Conservation (phyloP, 2,113 vertebrate species). For the Miniopterus natalensis region DNA sequence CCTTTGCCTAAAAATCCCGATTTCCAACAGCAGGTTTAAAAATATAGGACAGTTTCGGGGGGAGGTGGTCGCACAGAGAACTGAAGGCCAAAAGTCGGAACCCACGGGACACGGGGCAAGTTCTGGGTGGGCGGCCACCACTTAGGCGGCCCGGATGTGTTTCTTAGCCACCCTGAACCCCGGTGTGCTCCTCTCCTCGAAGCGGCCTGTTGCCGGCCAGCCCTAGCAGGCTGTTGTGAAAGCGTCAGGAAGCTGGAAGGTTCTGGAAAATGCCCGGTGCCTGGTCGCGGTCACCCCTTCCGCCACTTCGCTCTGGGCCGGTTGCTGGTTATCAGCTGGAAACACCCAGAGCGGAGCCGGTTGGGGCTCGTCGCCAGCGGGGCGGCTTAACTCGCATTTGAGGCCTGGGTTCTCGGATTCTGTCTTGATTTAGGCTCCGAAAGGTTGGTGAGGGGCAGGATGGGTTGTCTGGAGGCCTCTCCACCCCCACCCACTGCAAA, state of each 20-base stretch:
- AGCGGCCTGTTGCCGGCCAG: background rate
- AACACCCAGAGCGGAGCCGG: background rate
- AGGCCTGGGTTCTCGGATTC: background rate
- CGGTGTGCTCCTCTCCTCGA: background rate
- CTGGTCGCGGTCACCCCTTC: background rate
- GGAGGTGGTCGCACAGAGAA: background rate
- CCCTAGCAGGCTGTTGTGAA: background rate
- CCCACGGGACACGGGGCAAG: accelerated
- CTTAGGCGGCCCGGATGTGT: background rate
- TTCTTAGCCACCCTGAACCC: background rate
- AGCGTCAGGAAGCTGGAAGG: no score
- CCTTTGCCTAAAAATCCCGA: background rate
- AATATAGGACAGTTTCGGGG: accelerated
- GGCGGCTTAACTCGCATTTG: background rate
- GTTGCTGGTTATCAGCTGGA: background rate
- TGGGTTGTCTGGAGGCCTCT: background rate
- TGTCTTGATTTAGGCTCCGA: background rate
- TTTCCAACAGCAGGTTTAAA: background rate
- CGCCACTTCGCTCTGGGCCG: background rate
- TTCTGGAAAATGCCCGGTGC: background rate
- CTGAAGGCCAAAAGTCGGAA: background rate
- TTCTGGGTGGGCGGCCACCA: background rate
- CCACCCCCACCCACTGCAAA: accelerated
- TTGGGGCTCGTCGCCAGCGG: background rate
- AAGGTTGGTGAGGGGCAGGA: background rate